These are phyloP conservation scores for Lepidothrix coronata DNA, from an alignment of 2,113 vertebrate genomes.

Conservation along the genomic window DNA sequence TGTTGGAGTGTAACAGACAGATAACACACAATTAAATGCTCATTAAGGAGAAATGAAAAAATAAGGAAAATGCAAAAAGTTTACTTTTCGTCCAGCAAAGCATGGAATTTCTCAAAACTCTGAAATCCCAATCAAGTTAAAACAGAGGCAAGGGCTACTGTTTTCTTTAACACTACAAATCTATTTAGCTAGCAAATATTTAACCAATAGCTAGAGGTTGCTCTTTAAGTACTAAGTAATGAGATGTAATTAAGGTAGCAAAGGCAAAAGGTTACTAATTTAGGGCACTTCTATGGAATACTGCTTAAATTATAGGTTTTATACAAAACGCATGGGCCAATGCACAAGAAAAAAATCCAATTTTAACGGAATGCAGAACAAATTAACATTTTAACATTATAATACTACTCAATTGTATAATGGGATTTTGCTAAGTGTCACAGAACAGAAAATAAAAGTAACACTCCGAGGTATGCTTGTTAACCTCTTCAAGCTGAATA, in stretches of 20 bases:
- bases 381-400: constrained; percentile 75
- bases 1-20: neutral
- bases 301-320: constrained; percentile 77
- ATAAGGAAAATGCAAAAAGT: neutral
- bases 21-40: neutral
- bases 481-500: constrained; percentile 55
- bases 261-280: constrained; percentile 72
- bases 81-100: constrained; percentile 14
- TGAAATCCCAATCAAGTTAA: constrained; percentile 20
- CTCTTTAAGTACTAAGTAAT: constrained; percentile 56
- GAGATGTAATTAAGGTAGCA: constrained; percentile 64
- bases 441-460: constrained; percentile 70
- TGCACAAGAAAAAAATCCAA: constrained; percentile 62
- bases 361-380: constrained; percentile 79
- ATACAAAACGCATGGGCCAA: constrained; percentile 60
- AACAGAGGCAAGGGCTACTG: constrained; percentile 21
- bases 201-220: constrained; percentile 55
- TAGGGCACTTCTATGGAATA: constrained; percentile 41
- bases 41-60: neutral
- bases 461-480: constrained; percentile 57
- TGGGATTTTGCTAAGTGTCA: constrained; percentile 67
- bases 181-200: constrained; percentile 68
- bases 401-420: constrained; percentile 61
- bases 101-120: neutral
- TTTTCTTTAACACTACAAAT: constrained; percentile 53